Evolutionary conservation across 2,888 invertebrate species (phyloP).

Genomic region (Gymnosoma rotundatum): DNA sequence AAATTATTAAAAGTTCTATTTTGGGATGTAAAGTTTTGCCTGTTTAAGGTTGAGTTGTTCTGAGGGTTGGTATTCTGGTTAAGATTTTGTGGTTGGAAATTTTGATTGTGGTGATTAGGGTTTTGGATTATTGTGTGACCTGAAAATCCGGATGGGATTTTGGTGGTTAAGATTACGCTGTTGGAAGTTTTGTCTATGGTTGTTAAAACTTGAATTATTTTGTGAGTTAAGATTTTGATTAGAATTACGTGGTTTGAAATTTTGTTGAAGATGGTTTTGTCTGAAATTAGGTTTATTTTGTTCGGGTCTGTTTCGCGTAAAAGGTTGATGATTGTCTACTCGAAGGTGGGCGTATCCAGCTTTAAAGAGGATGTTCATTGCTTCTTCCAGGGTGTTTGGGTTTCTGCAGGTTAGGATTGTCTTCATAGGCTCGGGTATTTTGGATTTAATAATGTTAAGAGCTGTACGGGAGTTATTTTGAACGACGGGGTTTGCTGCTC

Average conservation of each 20-base stretch:
- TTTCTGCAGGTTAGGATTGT: slow-evolving; percentile 11
- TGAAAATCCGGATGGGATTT: slow-evolving; percentile 5
- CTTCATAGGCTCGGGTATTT: slow-evolving; percentile 21
- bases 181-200: slow-evolving; percentile 12
- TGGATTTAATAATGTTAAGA: slow-evolving; percentile 39
- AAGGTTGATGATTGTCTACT: neutral
- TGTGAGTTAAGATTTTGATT: no score
- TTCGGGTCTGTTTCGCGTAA: neutral
- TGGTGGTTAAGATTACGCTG: slow-evolving; percentile 12
- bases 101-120: slow-evolving; percentile 5
- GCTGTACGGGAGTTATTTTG: slow-evolving; percentile 66
- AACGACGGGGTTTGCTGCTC: slow-evolving; percentile 25
- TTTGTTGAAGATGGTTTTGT: slow-evolving; percentile 3
- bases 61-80: slow-evolving; percentile 6
- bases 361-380: slow-evolving; percentile 8
- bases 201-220: neutral
- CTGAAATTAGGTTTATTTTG: neutral
- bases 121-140: slow-evolving; percentile 2
- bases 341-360: neutral
- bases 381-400: neutral
- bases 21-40: slow-evolving; percentile 24
- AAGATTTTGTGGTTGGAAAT: slow-evolving; percentile 18
- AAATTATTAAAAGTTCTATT: slow-evolving; percentile 10
- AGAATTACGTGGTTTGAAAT: neutral
- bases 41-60: slow-evolving; percentile 18